phyloP scores from a whole-genome alignment of 2,888 invertebrate genomes.

The Sinotaia quadrata region DNA sequence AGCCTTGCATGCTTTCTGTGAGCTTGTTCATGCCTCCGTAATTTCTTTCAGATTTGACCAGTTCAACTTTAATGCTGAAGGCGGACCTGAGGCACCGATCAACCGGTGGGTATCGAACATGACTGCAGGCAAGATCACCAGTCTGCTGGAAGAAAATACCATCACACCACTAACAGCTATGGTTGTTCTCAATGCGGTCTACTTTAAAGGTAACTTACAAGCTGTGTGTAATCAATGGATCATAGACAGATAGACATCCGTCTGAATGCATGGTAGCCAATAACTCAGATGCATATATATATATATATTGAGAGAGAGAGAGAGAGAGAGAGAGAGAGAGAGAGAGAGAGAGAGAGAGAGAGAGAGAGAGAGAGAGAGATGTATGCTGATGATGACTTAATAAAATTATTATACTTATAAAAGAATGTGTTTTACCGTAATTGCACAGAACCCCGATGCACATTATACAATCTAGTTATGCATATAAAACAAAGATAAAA shows the following conservation, averaged over 20 bases:
- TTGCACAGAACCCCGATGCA: too few relatives aligned
- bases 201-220: conserved; percentile 72
- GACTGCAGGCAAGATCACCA: conserved; percentile 85
- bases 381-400: too few relatives aligned
- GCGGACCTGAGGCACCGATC: conserved; percentile 75
- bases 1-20: too few relatives aligned
- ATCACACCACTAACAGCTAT: conserved; percentile 59
- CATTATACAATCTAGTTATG: too few relatives aligned
- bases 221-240: background rate
- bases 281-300: background rate
- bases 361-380: too few relatives aligned
- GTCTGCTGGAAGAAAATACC: conserved; percentile 78
- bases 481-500: too few relatives aligned
- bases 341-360: background rate
- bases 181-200: conserved; percentile 72
- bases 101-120: conserved; percentile 86
- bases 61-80: conserved; percentile 31
- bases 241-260: background rate
- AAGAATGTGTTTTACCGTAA: too few relatives aligned
- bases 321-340: background rate
- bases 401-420: too few relatives aligned
- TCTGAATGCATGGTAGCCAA: background rate
- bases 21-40: too few relatives aligned
- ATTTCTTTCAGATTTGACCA: conserved; percentile 7
- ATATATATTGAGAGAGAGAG: background rate